Evolutionary conservation across 2,113 vertebrate genomes (phyloP).

Genomic region (Phainopepla nitens): DNA sequence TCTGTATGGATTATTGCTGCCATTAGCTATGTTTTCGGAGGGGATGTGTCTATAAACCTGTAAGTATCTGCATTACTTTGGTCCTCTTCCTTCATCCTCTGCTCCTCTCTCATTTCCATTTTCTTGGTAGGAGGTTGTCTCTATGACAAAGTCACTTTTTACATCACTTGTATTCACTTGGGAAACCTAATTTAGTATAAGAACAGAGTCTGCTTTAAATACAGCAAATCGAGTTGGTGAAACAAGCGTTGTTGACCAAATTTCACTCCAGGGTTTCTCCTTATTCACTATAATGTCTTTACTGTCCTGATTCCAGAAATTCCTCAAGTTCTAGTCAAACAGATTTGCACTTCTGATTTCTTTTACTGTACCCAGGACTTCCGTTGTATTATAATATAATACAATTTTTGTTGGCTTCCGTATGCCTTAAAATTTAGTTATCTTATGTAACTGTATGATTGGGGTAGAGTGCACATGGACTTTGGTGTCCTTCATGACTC

Average conservation of each 20-base stretch:
- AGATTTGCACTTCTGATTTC: not conserved
- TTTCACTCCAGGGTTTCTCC: not conserved
- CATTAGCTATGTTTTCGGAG: slow-evolving; percentile 85
- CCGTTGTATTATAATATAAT: not conserved
- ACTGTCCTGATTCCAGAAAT: not conserved
- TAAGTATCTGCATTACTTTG: slow-evolving; percentile 74
- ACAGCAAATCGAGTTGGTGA: not conserved
- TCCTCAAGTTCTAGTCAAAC: not conserved
- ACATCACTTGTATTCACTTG: not conserved
- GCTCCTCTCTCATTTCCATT: not conserved
- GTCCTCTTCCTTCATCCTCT: not conserved
- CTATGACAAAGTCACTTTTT: not conserved
- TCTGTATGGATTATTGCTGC: slow-evolving; percentile 3
- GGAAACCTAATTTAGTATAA: not conserved
- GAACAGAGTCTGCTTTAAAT: not conserved
- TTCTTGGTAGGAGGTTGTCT: not conserved
- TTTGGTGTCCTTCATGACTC: not conserved
- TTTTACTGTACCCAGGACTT: not conserved
- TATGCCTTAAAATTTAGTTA: not conserved
- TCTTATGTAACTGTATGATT: not conserved
- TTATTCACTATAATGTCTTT: not conserved
- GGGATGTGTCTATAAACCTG: slow-evolving; percentile 77
- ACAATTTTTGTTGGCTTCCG: not conserved
- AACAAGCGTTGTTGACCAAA: not conserved
- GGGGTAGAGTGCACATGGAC: not conserved